Conservation (phyloP, 2,888 invertebrate species). For the Cosmia trapezina region DNA sequence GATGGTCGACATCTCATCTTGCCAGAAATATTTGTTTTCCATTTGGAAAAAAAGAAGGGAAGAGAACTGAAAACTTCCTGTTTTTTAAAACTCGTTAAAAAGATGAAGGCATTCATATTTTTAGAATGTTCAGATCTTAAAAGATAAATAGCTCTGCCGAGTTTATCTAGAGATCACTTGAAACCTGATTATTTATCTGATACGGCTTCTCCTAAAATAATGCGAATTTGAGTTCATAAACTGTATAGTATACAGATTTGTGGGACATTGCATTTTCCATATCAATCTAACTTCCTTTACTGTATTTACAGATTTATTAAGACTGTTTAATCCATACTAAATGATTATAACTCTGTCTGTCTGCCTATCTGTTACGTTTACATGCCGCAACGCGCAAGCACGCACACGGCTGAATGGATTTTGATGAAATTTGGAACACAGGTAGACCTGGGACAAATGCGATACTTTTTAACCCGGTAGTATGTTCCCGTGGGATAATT, state of each 20-base stretch:
- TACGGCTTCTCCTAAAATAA: slow-evolving; percentile 1
- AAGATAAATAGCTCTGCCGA: slow-evolving; percentile 39
- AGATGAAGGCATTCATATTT: background rate
- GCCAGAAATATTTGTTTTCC: background rate
- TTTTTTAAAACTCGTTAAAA: background rate
- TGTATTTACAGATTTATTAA: background rate
- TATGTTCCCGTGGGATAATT: too few relatives aligned
- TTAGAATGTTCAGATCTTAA: slow-evolving; percentile 23
- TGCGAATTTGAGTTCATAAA: slow-evolving; percentile 1
- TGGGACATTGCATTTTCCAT: background rate
- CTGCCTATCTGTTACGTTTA: background rate
- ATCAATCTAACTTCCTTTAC: background rate
- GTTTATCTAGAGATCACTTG: slow-evolving; percentile 32
- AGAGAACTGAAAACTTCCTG: background rate
- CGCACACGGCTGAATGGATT: background rate
- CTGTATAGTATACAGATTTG: background rate
- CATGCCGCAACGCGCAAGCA: too few relatives aligned
- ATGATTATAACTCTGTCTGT: background rate
- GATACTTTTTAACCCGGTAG: too few relatives aligned
- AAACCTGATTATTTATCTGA: slow-evolving; percentile 35
- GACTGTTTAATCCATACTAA: background rate
- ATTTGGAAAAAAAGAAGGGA: background rate
- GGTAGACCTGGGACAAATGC: background rate
- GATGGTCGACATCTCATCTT: background rate
- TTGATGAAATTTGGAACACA: background rate